Conservation (phyloP, 2,113 vertebrate genomes). For the Mobula birostris region DNA sequence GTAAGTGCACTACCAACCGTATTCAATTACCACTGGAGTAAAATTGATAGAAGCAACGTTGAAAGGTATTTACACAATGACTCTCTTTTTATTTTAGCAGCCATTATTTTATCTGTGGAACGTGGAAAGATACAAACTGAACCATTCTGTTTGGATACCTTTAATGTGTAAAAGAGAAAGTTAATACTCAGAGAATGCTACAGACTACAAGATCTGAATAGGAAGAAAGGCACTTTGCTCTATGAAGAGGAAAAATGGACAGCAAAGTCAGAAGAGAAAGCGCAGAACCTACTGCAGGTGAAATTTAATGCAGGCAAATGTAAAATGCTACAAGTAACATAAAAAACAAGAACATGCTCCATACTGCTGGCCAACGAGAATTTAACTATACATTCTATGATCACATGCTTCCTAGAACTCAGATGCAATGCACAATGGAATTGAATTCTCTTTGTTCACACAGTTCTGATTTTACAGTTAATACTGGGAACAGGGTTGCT, state of each 20-base stretch:
- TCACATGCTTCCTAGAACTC: background rate
- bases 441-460: background rate
- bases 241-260: background rate
- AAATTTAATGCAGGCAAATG: background rate
- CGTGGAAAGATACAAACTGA: background rate
- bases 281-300: background rate
- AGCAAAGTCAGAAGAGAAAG: background rate
- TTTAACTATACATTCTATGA: background rate
- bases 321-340: background rate
- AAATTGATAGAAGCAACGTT: background rate
- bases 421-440: background rate
- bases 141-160: background rate
- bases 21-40: slow-evolving; percentile 12
- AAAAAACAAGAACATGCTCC: background rate
- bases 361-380: background rate
- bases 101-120: slow-evolving; percentile 7
- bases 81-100: background rate
- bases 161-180: background rate
- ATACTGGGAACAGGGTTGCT: background rate
- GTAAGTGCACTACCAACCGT: background rate
- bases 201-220: background rate
- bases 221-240: background rate
- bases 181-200: background rate
- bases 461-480: background rate
- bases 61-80: slow-evolving; percentile 14